Conservation (phyloP, 2,888 invertebrate genomes). For the Onchidella celtica region DNA sequence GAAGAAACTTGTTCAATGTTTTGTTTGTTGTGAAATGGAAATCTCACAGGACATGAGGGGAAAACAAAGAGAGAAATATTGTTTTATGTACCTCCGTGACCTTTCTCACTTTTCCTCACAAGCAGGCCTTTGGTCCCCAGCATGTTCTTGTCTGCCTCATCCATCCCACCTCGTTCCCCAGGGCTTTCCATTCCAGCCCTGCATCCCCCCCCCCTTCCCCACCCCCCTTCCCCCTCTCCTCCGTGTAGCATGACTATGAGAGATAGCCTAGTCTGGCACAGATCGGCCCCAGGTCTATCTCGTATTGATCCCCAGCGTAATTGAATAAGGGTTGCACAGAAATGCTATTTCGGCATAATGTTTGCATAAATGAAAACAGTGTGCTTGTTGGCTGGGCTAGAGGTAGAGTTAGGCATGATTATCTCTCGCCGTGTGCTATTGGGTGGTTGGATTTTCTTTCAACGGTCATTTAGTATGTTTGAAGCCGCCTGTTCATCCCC, state of each 20-base stretch:
- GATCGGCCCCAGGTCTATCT: neutral
- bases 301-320: constrained; percentile 17
- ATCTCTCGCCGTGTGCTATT: too few relatives aligned
- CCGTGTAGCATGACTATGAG: too few relatives aligned
- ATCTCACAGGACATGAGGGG: neutral
- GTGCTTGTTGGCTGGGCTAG: too few relatives aligned
- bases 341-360: neutral
- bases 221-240: neutral
- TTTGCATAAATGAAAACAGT: constrained; percentile 26
- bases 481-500: too few relatives aligned
- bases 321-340: constrained; percentile 22
- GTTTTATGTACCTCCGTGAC: neutral
- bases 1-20: too few relatives aligned
- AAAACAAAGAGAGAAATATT: neutral
- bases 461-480: too few relatives aligned
- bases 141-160: neutral
- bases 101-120: neutral
- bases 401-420: too few relatives aligned
- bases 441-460: too few relatives aligned
- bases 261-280: neutral
- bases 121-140: neutral
- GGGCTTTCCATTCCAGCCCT: neutral
- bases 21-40: too few relatives aligned
- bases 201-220: neutral
- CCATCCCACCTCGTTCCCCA: neutral